phyloP scores from a whole-genome alignment of 2,888 invertebrate genomes.

The Myathropa florea region DNA sequence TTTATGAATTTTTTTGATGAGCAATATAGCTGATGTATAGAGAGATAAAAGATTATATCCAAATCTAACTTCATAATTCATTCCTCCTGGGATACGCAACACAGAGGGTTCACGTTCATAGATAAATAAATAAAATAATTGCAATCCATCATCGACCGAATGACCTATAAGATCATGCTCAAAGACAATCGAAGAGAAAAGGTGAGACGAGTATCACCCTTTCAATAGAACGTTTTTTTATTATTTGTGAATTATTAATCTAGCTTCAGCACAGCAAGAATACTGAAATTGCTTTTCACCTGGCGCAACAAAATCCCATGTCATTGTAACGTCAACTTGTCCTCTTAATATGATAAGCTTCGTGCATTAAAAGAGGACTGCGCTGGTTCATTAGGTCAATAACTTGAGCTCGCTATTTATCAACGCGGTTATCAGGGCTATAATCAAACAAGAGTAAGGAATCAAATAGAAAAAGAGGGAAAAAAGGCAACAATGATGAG shows the following conservation, averaged over 20 bases:
- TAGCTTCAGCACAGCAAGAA: slow-evolving; percentile 22
- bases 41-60: no score
- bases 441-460: slow-evolving; percentile 21
- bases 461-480: slow-evolving; percentile 3
- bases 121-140: neutral
- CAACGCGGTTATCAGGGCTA: slow-evolving; percentile 42
- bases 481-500: slow-evolving; percentile 4
- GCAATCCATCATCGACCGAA: neutral
- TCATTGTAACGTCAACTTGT: slow-evolving; percentile 43
- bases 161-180: slow-evolving; percentile 37
- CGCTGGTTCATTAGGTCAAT: slow-evolving; percentile 64
- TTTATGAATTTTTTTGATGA: no score
- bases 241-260: slow-evolving; percentile 25
- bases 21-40: no score
- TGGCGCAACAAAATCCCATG: slow-evolving; percentile 6
- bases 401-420: slow-evolving; percentile 57
- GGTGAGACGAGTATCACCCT: no score
- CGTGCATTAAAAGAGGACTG: slow-evolving; percentile 44
- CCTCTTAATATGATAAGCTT: slow-evolving; percentile 41
- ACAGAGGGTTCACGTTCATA: no score
- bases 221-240: no score
- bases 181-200: slow-evolving; percentile 1
- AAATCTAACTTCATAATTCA: no score
- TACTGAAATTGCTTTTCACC: neutral
- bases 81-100: no score